Base-by-base conservation (phyloP, 2,888 invertebrate species). In the Plagodis dolabraria region DNA sequence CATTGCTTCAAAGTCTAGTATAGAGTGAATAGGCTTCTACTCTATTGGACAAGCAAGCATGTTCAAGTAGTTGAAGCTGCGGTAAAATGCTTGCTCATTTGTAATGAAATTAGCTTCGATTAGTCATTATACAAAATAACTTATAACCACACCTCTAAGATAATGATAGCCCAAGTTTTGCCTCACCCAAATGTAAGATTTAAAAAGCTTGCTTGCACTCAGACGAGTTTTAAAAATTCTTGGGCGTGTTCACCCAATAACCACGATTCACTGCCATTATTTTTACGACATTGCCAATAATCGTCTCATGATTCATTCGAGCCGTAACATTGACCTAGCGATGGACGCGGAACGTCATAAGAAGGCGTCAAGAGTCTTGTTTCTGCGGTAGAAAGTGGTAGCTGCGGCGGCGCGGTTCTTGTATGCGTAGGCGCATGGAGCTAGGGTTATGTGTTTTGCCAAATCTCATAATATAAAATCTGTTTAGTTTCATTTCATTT, bases 401-500 rank as follows among this genome's bases (percentile, higher is more conserved):
- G 52, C 35, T 36, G 61, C 53, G 64, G 45, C 42, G 62, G 59
- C 52, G 60, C 54, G 64, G 46, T 38, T 60, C 62, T 49, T 34
- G 54, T 48, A 34, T 56, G 67, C 62, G 77, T 79, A 70, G 79
- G 77, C 69, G 75, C 56, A 56, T 5, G 9, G 10, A 6, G 6
- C 10, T 52, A 61, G 60, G 60, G 60, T 8, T 61, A 40, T 33
- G 50, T 42, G 22, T 22, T 22, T 22, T 22, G 22, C 22, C 22
- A 22, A 22, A 22, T 4, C 22, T 22, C 22, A 2, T 22, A 22
- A 22, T 22, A 22, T 22, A 22, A 22, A 22, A 4, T 22, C 4
- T 22, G 22, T 1, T 22, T 22, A 22, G 22, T 22, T 22, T n/a
- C n/a, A n/a, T n/a, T n/a, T n/a, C n/a, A n/a, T n/a, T n/a, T n/a